A percentile compares a stretch with the other conserved stretches of the same genome.
These are phyloP conservation scores for Eilema sororculum DNA, from an alignment of 2,888 invertebrate genomes.

Conservation along the genomic window DNA sequence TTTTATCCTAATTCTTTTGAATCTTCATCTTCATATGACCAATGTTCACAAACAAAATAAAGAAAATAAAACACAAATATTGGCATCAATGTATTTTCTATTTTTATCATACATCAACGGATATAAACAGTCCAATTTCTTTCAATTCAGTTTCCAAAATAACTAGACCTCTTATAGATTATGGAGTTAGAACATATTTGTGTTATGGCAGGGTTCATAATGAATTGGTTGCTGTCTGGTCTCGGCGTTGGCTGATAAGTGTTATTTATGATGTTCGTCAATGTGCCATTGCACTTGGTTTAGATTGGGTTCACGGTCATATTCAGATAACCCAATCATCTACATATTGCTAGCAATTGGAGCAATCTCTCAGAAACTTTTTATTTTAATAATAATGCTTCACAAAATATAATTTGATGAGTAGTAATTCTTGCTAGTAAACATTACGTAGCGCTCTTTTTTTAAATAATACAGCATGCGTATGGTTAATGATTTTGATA, in stretches of 20 bases:
- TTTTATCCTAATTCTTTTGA: no score
- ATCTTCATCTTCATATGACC: neutral
- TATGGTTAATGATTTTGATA: no score
- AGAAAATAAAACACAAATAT: slow-evolving; percentile 36
- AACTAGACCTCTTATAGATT: slow-evolving; percentile 45
- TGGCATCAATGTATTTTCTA: slow-evolving; percentile 42
- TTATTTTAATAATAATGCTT: slow-evolving; percentile 18
- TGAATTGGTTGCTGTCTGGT: slow-evolving; percentile 70
- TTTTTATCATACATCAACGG: slow-evolving; percentile 55
- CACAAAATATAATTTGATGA: slow-evolving; percentile 11
- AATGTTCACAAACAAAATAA: neutral
- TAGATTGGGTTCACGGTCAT: slow-evolving; percentile 82
- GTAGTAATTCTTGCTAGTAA: neutral
- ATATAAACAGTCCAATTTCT: slow-evolving; percentile 65
- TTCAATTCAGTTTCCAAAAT: slow-evolving; percentile 56
- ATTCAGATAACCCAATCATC: slow-evolving; percentile 53
- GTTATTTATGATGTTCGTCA: slow-evolving; percentile 78
- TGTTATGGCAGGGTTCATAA: slow-evolving; percentile 60
- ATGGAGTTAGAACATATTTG: slow-evolving; percentile 34
- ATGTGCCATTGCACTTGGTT: slow-evolving; percentile 81
- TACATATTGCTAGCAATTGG: slow-evolving; percentile 53
- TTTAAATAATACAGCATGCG: no score
- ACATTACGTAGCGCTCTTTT: no score
- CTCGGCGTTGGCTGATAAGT: slow-evolving; percentile 73
- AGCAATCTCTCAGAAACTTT: slow-evolving; percentile 36